Conservation (phyloP, 2,113 vertebrate species). For the Gorsachius goisagi region DNA sequence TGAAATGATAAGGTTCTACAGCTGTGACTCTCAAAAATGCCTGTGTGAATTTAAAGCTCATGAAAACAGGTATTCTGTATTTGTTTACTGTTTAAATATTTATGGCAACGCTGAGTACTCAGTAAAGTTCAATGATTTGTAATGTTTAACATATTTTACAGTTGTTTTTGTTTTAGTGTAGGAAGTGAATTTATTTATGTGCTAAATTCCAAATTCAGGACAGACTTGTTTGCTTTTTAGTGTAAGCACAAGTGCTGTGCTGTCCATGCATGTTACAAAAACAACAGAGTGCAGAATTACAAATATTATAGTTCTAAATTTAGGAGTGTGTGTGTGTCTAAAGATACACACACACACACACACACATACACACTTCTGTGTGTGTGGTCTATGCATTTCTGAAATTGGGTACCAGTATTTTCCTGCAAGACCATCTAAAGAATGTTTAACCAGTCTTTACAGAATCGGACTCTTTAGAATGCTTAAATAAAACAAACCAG, state of each 20-base stretch:
- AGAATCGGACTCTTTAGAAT: background rate
- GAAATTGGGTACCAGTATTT: background rate
- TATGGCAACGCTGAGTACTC: background rate
- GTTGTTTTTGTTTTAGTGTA: background rate
- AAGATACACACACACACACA: too few species aligned
- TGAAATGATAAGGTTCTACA: slow-evolving; percentile 84
- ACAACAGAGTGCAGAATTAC: background rate
- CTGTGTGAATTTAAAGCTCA: slow-evolving; percentile 94
- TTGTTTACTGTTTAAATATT: background rate
- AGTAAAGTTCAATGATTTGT: background rate
- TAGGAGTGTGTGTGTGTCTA: background rate
- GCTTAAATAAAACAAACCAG: background rate
- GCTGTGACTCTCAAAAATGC: slow-evolving; percentile 75
- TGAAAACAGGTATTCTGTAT: slow-evolving; percentile 85
- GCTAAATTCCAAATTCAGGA: background rate
- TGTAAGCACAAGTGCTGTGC: background rate
- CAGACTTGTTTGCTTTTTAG: background rate
- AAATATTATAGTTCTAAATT: background rate
- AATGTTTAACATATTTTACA: background rate
- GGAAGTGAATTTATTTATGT: background rate
- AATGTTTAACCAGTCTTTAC: background rate
- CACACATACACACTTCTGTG: background rate
- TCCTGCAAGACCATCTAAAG: background rate
- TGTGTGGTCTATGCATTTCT: background rate
- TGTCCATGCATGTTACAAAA: background rate